Conservation (phyloP, 2,797 vertebrate species). For the Chaetophractus vellerosus region DNA sequence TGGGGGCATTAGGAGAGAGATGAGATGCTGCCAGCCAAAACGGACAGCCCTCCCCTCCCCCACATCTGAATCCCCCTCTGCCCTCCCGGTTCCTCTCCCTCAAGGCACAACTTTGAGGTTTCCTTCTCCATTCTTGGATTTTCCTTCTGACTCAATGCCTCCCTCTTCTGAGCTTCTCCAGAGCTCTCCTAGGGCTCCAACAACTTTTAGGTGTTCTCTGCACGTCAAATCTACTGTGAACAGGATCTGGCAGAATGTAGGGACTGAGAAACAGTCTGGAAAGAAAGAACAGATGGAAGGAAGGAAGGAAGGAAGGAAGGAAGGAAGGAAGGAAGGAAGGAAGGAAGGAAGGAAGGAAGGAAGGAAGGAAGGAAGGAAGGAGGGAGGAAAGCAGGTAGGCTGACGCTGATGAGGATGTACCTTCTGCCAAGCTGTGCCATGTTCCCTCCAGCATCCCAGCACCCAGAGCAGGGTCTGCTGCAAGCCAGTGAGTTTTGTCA, state of each 20-base stretch:
- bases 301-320: background rate
- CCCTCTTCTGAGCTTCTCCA: background rate
- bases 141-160: background rate
- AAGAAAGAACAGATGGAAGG: background rate
- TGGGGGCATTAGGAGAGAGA: background rate
- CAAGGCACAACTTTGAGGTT: background rate
- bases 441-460: background rate
- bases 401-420: no score
- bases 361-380: no score
- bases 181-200: background rate
- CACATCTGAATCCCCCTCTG: no score
- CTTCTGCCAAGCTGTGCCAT: background rate
- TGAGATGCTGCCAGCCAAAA: background rate
- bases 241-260: background rate
- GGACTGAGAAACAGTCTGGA: background rate
- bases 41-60: background rate
- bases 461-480: background rate
- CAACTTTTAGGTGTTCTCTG: background rate
- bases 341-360: background rate
- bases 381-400: background rate
- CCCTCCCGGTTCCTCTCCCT: rapidly evolving
- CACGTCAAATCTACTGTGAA: background rate
- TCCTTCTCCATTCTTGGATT: no score
- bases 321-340: no score
- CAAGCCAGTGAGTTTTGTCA: background rate